phyloP scores from a whole-genome alignment of 2,797 vertebrate species.

The Sebastes melanostomus region DNA sequence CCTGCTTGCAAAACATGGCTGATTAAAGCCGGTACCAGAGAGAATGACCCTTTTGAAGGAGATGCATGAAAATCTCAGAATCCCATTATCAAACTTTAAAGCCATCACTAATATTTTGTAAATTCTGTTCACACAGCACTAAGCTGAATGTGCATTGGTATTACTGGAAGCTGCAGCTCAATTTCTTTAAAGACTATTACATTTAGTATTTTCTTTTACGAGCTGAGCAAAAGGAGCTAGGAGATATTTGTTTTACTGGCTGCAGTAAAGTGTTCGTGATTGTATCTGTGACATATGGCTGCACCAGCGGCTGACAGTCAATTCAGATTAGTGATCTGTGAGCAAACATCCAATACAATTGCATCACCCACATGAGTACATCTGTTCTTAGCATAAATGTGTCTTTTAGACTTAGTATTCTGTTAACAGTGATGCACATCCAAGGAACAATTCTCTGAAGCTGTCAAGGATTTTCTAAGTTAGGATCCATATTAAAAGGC shows the following conservation, averaged over 20 bases:
- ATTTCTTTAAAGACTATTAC: neutral
- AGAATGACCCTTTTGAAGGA: neutral
- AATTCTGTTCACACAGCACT: neutral
- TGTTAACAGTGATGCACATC: neutral
- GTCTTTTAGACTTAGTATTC: neutral
- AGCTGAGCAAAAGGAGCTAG: neutral
- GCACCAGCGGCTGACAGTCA: neutral
- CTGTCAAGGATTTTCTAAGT: neutral
- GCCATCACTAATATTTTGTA: neutral
- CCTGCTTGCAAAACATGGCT: neutral
- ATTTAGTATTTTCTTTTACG: neutral
- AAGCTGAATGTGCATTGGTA: neutral
- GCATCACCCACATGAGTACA: neutral
- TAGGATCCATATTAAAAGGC: neutral
- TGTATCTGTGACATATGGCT: slow-evolving; percentile 4
- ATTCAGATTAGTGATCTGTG: slow-evolving; percentile 6
- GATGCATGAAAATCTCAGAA: neutral
- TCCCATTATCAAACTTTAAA: neutral
- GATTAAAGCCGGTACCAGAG: neutral
- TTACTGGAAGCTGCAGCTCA: neutral
- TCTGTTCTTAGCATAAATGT: neutral
- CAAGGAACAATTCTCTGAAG: neutral
- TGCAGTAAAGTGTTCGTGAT: neutral
- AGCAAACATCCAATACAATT: neutral
- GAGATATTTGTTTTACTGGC: neutral